phyloP scores from a whole-genome alignment of 35 echinoderm and acorn worm genomes.

The Ophiothrix spiculata region DNA sequence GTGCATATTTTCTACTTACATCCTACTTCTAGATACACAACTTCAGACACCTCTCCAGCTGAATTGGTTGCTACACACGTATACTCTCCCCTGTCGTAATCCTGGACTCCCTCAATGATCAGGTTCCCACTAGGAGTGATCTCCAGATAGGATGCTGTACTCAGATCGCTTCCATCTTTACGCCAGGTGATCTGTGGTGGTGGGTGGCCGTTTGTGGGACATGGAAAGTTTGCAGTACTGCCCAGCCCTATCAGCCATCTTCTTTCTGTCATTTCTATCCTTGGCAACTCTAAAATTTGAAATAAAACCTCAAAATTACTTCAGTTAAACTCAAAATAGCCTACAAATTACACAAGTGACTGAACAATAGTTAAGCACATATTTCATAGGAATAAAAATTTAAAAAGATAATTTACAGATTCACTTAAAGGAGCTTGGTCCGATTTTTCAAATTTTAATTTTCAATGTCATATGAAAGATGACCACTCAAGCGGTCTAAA shows the following conservation, averaged over 20 bases:
- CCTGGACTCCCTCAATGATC: constrained; percentile 47
- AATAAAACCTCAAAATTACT: no score
- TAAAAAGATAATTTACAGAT: no score
- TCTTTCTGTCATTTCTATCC: constrained; percentile 37
- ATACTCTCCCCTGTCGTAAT: constrained; percentile 62
- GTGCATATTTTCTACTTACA: constrained; percentile 61
- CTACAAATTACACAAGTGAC: no score
- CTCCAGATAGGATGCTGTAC: constrained; percentile 30
- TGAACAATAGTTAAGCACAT: no score
- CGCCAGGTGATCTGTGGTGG: constrained; percentile 81
- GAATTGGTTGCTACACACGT: constrained; percentile 58
- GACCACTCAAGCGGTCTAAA: no score
- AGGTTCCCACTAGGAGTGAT: constrained; percentile 61
- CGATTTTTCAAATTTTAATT: no score
- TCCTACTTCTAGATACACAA: constrained; percentile 60
- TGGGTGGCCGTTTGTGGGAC: constrained; percentile 58
- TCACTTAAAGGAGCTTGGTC: no score
- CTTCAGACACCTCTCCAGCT: constrained; percentile 51
- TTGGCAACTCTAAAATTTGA: constrained; percentile 29
- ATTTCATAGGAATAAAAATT: no score
- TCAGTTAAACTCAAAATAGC: no score
- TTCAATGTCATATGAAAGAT: no score
- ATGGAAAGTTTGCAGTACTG: constrained; percentile 48
- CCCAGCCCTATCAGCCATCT: constrained; percentile 53
- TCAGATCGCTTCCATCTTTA: constrained; percentile 64